Evolutionary conservation across 1,140 invertebrate species (phyloP), one percentile per base, ranked within the genome.

Genomic region (Micrasema minimum): DNA sequence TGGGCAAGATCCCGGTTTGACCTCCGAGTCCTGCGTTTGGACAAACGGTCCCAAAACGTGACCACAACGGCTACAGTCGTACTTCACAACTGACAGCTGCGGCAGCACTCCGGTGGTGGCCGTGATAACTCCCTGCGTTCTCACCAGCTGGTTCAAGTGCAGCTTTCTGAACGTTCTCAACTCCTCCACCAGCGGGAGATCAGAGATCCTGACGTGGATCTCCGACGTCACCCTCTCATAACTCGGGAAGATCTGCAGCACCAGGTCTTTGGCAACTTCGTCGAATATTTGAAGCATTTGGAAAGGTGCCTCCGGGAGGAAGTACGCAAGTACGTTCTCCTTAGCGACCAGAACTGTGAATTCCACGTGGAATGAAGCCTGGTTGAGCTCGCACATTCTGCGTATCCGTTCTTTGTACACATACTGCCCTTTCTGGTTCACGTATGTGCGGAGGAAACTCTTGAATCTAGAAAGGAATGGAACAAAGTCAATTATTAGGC

Each of bases 261-360:
- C 97, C 66, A 99, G 89, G 68, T 97, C 95, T 81, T 96, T 97
- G 5, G 95, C 95, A 18, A 97, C 96, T 82, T 96, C 91, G 82
- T 99, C 95, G 82, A 99, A 97, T 69, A 98, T 97, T 77, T 93
- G 90, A 10, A 99, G 81, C 92, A 99, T 97, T 87, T 99, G 95
- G 45, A 92, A 89, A 0, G 98, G 98, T 0, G 97, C 97, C 85
- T 99, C 97, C 3, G 97, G 97, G 43, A 99, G 79, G 79, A 99
- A 99, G 81, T 95, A 99, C 0, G 96, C 97, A 35, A 99, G 84
- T 1, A 96, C 93, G 80, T 97, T 93, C 79, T 98, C 95, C 76
- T 94, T 90, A 37, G 90, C 87, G 0, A 96, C 96, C 64, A 99
- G 84, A 75, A 93, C 88, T 64, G 94, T 91, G 83, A 98, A 99